phyloP scores from a whole-genome alignment of 2,888 invertebrate species.

The Eupithecia pulchellata region DNA sequence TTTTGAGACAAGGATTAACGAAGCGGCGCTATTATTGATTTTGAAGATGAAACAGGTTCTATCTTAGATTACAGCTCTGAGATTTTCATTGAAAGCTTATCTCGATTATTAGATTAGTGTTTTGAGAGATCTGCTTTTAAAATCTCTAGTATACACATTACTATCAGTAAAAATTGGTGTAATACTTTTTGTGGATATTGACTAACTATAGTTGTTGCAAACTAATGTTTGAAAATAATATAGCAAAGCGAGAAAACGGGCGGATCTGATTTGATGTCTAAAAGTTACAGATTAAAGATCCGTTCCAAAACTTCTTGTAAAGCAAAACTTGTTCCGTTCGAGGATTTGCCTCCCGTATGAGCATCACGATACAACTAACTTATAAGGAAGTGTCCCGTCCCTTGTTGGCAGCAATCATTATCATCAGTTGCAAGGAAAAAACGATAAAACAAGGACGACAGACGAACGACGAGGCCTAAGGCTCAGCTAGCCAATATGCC shows the following conservation, averaged over 20 bases:
- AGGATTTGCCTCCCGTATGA: slow-evolving; percentile 3
- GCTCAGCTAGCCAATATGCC: not conserved
- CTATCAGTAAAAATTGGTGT: not conserved
- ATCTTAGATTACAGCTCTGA: slow-evolving; percentile 12
- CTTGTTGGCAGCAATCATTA: not conserved
- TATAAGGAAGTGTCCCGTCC: not conserved
- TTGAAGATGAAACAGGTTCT: slow-evolving; percentile 22
- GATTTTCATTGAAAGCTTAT: slow-evolving; percentile 5
- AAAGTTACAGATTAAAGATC: not conserved
- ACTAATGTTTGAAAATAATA: not conserved
- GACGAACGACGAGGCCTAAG: not conserved
- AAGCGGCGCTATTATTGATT: slow-evolving; percentile 28
- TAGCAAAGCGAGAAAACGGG: not conserved
- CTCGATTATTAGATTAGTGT: slow-evolving; percentile 8
- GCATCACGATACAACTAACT: not conserved
- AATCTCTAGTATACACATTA: not conserved
- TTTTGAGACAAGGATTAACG: slow-evolving; percentile 31
- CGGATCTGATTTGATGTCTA: not conserved
- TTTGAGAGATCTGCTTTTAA: not conserved
- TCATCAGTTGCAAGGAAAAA: not conserved
- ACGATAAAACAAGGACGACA: not conserved
- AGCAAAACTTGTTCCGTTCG: not conserved
- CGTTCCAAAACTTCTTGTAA: not conserved
- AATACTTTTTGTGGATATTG: too few relatives aligned
- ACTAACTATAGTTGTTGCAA: not conserved